Percentiles rank a stretch among this genome's conserved stretches.
phyloP scores from a whole-genome alignment of 2,113 vertebrate species.

The Trematomus loennbergii region DNA sequence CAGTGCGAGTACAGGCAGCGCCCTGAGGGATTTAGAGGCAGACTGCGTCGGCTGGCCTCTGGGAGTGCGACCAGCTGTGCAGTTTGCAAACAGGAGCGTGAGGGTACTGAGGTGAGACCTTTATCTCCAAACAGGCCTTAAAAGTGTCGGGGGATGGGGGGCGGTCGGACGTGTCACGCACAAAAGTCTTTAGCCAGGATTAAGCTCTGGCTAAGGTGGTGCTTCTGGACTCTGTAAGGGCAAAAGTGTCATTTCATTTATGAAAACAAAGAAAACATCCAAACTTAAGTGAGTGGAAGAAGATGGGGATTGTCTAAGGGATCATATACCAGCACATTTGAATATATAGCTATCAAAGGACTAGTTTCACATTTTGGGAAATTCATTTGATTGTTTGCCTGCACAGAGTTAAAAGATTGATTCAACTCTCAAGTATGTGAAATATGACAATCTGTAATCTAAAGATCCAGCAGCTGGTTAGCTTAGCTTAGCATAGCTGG shows the following conservation, averaged over 20 bases:
- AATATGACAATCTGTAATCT: background rate
- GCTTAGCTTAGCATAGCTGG: background rate
- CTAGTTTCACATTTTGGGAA: background rate
- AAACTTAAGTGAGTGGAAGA: background rate
- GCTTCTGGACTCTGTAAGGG: constrained; percentile 1
- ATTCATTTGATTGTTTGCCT: background rate
- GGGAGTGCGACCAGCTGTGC: constrained; percentile 64
- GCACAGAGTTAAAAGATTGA: background rate
- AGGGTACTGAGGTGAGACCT: constrained; percentile 53
- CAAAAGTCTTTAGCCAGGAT: constrained; percentile 43
- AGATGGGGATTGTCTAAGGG: background rate
- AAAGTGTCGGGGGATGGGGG: background rate
- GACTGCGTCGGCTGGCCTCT: constrained; percentile 39
- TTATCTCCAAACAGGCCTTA: constrained; percentile 37
- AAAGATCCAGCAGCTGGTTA: background rate
- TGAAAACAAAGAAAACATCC: constrained; percentile 26
- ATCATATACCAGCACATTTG: background rate
- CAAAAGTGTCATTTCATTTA: constrained; percentile 27
- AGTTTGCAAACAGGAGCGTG: constrained; percentile 65
- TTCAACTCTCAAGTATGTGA: background rate
- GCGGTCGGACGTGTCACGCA: constrained; percentile 28
- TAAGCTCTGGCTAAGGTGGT: constrained; percentile 33
- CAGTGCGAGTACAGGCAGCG: constrained; percentile 25
- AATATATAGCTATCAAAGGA: background rate
- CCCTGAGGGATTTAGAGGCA: constrained; percentile 42